Base-by-base conservation (phyloP, 2,888 invertebrate species). In the Epirrhoe tristata region DNA sequence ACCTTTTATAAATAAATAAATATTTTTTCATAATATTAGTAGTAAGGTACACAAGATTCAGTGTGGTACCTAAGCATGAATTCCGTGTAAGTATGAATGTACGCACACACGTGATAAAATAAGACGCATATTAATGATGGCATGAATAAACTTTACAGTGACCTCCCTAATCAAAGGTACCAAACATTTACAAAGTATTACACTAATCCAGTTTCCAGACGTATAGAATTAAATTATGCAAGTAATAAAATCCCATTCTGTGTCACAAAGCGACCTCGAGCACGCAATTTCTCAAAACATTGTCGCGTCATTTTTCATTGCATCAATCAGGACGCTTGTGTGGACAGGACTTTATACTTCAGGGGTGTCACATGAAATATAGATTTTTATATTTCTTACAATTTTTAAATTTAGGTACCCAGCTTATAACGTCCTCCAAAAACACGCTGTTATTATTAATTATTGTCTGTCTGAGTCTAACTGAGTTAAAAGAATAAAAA, bases 221-320 rank as follows among this genome's bases (percentile, higher is more conserved):
- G 70, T 73, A 76, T 76, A 77, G 81, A 86, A 87, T 88, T 87
- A 90, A 90, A 90, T 91, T 89, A 90, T 91, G 89, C 89, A 86
- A 87, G 92, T 89, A 89, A 93, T 93, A 91, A 91, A 93, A 85
- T 83, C 81, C 81, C 80, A 86, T 88, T 87, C 84, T 84, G 79
- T 81, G 76, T 81, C 74, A 83, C 87, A 86, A 83, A 83, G 84
- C 82, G 79, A 81, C 83, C 81, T 84, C 73, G 73, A 86, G 86
- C 81, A 86, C 85, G 88, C 87, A 85, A 91, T 91, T 92, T 91
- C 88, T 92, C 92, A 90, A 88, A 92, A 92, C 88, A 87, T 91
- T 91, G 87, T 91, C 90, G 90, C 90, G 77, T 92, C 93, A 93
- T 93, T 93, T 92, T 89, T 93, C 93, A 92, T 90, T 88, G 90